phyloP scores from a whole-genome alignment of 1,140 invertebrate species.

The Cyclargus thomasi region DNA sequence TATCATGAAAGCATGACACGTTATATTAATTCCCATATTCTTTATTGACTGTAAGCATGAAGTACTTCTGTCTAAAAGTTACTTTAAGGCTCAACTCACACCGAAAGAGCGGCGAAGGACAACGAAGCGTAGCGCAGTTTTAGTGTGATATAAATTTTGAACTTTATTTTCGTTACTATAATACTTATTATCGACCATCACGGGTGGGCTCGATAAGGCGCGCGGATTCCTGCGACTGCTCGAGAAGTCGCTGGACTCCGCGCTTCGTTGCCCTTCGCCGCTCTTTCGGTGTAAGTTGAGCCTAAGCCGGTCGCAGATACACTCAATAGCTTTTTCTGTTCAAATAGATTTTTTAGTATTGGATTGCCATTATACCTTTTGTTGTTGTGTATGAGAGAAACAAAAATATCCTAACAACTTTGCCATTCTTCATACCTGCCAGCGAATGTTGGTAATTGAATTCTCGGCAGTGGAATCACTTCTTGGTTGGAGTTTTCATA shows the following conservation, averaged over 20 bases:
- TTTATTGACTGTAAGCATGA: constrained; percentile 29
- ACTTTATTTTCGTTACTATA: no score
- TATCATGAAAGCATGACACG: not conserved
- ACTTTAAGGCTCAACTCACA: no score
- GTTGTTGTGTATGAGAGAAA: constrained; percentile 35
- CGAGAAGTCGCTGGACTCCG: no score
- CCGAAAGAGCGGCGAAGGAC: no score
- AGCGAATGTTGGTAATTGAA: constrained; percentile 29
- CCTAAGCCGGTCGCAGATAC: constrained; percentile 28
- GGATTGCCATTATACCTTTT: constrained; percentile 33
- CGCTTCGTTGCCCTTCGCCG: no score
- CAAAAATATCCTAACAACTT: constrained; percentile 34
- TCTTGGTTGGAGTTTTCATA: not conserved
- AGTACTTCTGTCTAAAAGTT: constrained; percentile 28
- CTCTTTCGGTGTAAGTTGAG: no score
- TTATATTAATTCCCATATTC: constrained; percentile 19
- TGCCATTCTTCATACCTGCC: constrained; percentile 40
- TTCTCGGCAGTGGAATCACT: constrained; percentile 28
- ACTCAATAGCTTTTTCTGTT: constrained; percentile 24
- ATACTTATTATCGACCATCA: no score
- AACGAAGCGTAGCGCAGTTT: no score
- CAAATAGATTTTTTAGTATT: constrained; percentile 29
- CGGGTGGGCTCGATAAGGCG: no score
- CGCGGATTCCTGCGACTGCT: no score
- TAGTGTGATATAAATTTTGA: no score